These are phyloP conservation scores for Conchocele bisecta DNA, from an alignment of 2,888 invertebrate species.

Conservation along the genomic window DNA sequence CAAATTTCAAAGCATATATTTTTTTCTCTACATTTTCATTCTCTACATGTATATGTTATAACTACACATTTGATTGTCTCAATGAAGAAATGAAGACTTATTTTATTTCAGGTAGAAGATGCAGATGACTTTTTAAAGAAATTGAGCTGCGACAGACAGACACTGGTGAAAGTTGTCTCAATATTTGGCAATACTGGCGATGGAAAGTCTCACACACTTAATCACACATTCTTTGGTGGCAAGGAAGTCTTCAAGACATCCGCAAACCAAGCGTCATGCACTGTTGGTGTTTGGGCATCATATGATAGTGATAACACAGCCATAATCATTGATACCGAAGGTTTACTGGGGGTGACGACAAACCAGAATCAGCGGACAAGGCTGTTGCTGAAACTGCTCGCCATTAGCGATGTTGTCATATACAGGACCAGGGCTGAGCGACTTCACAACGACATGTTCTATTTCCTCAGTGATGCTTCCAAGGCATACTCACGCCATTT, in stretches of 20 bases:
- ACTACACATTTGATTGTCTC: not conserved
- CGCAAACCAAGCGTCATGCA: slow-evolving; percentile 88
- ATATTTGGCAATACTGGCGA: slow-evolving; percentile 94
- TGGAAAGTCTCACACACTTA: slow-evolving; percentile 91
- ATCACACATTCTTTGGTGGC: slow-evolving; percentile 88
- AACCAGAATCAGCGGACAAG: slow-evolving; percentile 87
- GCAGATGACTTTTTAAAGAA: slow-evolving; percentile 79
- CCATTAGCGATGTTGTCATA: slow-evolving; percentile 91
- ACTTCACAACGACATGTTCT: slow-evolving; percentile 89
- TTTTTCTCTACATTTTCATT: no score
- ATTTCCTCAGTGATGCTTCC: slow-evolving; percentile 90
- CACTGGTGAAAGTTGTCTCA: slow-evolving; percentile 89
- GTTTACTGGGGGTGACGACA: slow-evolving; percentile 86
- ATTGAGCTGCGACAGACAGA: slow-evolving; percentile 77
- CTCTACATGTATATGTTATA: not conserved
- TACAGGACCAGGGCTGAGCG: slow-evolving; percentile 90
- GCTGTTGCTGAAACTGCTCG: slow-evolving; percentile 90
- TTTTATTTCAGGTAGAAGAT: slow-evolving; percentile 74
- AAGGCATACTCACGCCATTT: slow-evolving; percentile 90
- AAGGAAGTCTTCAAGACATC: slow-evolving; percentile 87
- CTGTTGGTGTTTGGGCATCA: slow-evolving; percentile 91
- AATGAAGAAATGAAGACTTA: slow-evolving; percentile 1
- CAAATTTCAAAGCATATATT: no score
- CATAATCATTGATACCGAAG: slow-evolving; percentile 91
- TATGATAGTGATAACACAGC: slow-evolving; percentile 87